phyloP scores from a whole-genome alignment of 2,797 vertebrate genomes.

The Notamacropus eugenii region DNA sequence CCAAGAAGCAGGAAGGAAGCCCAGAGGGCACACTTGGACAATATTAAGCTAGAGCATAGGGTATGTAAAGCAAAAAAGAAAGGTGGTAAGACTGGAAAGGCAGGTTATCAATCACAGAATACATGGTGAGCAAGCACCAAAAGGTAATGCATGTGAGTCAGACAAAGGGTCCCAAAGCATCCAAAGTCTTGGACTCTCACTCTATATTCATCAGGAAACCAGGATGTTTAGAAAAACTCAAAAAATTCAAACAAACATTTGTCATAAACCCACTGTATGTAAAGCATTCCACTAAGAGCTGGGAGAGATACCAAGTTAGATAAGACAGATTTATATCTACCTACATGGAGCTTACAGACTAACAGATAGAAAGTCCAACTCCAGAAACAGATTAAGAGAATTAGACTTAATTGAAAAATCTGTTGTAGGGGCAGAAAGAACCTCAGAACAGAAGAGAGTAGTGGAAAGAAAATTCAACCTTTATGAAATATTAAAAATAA shows the following conservation, averaged over 20 bases:
- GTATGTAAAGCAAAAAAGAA: neutral
- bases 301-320: neutral
- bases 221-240: neutral
- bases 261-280: neutral
- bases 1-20: neutral
- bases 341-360: neutral
- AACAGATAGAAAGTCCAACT: neutral
- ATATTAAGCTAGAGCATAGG: neutral
- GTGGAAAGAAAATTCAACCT: slow-evolving; percentile 30
- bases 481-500: neutral
- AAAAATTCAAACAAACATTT: neutral
- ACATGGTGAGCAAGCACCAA: neutral
- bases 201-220: neutral
- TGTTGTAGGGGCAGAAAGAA: slow-evolving; percentile 1
- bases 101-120: neutral
- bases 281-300: neutral
- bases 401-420: slow-evolving; percentile 30
- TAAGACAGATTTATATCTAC: neutral
- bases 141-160: neutral
- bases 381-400: slow-evolving; percentile 4
- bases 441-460: neutral
- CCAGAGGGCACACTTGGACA: neutral
- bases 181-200: neutral
- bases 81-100: neutral
- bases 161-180: neutral